These are phyloP conservation scores for Nezara viridula DNA, from an alignment of 2,888 invertebrate species.

Conservation along the genomic window DNA sequence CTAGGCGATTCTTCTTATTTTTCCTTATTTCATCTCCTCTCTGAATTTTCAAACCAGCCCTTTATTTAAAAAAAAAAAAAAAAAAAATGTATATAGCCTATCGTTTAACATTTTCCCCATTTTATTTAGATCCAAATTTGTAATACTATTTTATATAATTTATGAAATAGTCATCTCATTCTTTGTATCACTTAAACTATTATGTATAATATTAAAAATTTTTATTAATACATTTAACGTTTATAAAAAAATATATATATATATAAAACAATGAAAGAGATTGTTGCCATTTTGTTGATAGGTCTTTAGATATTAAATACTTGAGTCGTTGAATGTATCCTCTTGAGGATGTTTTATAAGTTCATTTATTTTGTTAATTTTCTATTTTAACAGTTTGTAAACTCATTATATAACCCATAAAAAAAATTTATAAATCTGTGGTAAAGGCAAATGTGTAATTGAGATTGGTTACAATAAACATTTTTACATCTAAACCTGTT, in stretches of 20 bases:
- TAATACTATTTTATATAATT: constrained; percentile 58
- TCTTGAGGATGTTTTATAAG: constrained; percentile 20
- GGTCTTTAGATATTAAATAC: constrained; percentile 52
- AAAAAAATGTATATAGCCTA: constrained; percentile 51
- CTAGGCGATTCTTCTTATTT: constrained; percentile 53
- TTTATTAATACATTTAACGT: constrained; percentile 58
- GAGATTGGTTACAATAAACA: not conserved
- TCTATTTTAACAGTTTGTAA: constrained; percentile 5
- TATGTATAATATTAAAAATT: constrained; percentile 55
- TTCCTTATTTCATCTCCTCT: not conserved
- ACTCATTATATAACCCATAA: not conserved
- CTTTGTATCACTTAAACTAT: constrained; percentile 44
- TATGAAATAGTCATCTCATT: constrained; percentile 50
- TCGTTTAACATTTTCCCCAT: constrained; percentile 40
- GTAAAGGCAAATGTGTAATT: not conserved
- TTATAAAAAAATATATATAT: constrained; percentile 54
- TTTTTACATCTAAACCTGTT: not conserved
- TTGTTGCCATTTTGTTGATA: constrained; percentile 59
- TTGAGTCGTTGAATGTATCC: not conserved
- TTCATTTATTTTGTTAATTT: constrained; percentile 27
- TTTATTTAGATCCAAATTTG: constrained; percentile 55
- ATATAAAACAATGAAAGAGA: constrained; percentile 51
- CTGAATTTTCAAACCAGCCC: constrained; percentile 39
- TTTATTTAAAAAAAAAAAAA: constrained; percentile 31
- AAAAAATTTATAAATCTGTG: not conserved